Conservation (phyloP, 2,797 vertebrate species). For the Ctenopoma kingsleyae region DNA sequence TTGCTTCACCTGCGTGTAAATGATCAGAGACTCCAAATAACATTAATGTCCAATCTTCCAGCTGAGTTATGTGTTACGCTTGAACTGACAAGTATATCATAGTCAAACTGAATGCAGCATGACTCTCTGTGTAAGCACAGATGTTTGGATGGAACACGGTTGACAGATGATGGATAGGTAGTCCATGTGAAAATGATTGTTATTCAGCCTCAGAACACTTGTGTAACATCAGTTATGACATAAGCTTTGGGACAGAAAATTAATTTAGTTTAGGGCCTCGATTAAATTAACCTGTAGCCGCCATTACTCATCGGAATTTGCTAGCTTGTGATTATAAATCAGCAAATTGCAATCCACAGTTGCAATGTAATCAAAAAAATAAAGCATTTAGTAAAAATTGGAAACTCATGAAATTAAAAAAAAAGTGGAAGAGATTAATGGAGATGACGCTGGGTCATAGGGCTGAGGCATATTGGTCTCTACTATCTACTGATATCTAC, state of each 20-base stretch:
- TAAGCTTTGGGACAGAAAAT: conserved; percentile 1
- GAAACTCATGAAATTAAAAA: not conserved
- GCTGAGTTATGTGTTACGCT: conserved; percentile 26
- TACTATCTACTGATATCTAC: too few relatives aligned
- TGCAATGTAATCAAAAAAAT: conserved; percentile 8
- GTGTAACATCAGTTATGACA: not conserved
- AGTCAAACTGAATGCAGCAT: conserved; percentile 2
- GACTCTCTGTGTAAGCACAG: not conserved
- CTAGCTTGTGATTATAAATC: conserved; percentile 1
- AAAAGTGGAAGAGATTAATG: not conserved
- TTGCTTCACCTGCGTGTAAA: conserved; percentile 24
- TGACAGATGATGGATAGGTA: conserved; percentile 11
- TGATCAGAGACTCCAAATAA: conserved; percentile 32
- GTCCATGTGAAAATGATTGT: not conserved
- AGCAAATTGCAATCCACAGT: conserved; percentile 1
- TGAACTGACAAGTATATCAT: not conserved
- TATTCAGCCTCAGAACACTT: conserved; percentile 2
- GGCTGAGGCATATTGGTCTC: not conserved
- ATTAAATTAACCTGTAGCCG: conserved; percentile 13
- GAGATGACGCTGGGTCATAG: not conserved
- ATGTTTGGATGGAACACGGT: conserved; percentile 4
- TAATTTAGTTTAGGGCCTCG: not conserved
- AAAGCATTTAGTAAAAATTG: not conserved
- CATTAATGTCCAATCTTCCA: conserved; percentile 33
- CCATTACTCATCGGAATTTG: not conserved